Evolutionary conservation across 1,140 invertebrate genomes (phyloP).

Genomic region (Drosophila erecta): DNA sequence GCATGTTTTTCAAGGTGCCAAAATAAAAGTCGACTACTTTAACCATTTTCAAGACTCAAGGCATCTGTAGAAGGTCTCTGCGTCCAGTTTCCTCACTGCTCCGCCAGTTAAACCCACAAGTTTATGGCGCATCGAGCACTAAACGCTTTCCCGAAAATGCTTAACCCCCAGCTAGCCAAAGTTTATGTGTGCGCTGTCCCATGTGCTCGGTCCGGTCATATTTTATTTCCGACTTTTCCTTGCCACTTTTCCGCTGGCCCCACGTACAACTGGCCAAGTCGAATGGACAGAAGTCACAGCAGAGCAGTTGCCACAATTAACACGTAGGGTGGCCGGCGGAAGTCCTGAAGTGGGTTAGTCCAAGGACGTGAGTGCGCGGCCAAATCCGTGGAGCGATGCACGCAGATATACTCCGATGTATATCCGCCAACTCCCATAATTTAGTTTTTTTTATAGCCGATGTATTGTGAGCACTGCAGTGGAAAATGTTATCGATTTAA

Average conservation of each 20-base stretch:
- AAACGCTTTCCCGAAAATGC: slow-evolving; percentile 29
- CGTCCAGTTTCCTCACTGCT: neutral
- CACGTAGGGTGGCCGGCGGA: slow-evolving; percentile 5
- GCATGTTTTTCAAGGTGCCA: too few relatives aligned
- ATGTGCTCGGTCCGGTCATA: slow-evolving; percentile 47
- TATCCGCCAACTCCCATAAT: neutral
- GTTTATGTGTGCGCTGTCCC: slow-evolving; percentile 38
- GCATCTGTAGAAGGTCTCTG: neutral
- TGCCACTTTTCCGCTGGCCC: slow-evolving; percentile 9
- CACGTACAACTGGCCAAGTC: slow-evolving; percentile 38
- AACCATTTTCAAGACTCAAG: neutral
- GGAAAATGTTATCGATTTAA: too few relatives aligned
- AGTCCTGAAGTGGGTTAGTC: slow-evolving; percentile 16
- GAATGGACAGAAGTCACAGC: slow-evolving; percentile 46
- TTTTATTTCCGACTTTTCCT: slow-evolving; percentile 44
- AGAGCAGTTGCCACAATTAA: slow-evolving; percentile 52
- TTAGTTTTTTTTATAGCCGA: neutral
- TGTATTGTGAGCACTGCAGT: neutral
- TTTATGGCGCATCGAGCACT: slow-evolving; percentile 52
- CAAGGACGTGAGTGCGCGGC: slow-evolving; percentile 43
- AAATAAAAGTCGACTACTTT: neutral
- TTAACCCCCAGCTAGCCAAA: slow-evolving; percentile 15
- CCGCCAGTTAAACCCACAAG: slow-evolving; percentile 40
- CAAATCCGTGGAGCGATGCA: slow-evolving; percentile 60
- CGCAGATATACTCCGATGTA: slow-evolving; percentile 9